Evolutionary conservation across 2,113 vertebrate species (phyloP).

Genomic region (Tragelaphus buxtoni): DNA sequence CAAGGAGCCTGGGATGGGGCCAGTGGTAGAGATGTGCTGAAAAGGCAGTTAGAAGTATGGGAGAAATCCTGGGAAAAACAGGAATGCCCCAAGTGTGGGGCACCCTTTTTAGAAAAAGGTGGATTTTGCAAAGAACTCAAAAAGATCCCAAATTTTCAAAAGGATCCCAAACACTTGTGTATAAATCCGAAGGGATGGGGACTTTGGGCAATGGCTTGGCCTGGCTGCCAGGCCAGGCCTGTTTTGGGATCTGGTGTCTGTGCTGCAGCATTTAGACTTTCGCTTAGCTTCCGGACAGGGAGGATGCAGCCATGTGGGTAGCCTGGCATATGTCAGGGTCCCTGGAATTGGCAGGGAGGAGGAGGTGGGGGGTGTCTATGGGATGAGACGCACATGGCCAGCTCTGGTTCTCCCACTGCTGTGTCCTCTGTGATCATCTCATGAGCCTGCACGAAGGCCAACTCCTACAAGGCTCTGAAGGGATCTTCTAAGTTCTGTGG

Average conservation of each 20-base stretch:
- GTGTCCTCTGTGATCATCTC: background rate
- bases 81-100: too few relatives aligned
- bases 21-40: background rate
- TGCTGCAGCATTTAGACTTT: background rate
- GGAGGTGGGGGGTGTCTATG: background rate
- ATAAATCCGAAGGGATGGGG: background rate
- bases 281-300: background rate
- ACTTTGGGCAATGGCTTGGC: fast-evolving
- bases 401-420: too few relatives aligned
- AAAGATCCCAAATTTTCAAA: background rate
- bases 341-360: background rate
- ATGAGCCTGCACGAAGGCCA: background rate
- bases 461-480: background rate
- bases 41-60: background rate
- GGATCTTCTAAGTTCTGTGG: background rate
- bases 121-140: background rate
- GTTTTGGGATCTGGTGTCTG: background rate
- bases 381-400: background rate
- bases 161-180: background rate
- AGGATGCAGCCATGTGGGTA: fast-evolving
- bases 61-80: background rate
- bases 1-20: background rate
- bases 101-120: background rate
- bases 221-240: too few relatives aligned
- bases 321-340: background rate